Evolutionary conservation across 2,888 invertebrate species (phyloP), one percentile per base, ranked within the genome.

Genomic region (Atrina japonica): DNA sequence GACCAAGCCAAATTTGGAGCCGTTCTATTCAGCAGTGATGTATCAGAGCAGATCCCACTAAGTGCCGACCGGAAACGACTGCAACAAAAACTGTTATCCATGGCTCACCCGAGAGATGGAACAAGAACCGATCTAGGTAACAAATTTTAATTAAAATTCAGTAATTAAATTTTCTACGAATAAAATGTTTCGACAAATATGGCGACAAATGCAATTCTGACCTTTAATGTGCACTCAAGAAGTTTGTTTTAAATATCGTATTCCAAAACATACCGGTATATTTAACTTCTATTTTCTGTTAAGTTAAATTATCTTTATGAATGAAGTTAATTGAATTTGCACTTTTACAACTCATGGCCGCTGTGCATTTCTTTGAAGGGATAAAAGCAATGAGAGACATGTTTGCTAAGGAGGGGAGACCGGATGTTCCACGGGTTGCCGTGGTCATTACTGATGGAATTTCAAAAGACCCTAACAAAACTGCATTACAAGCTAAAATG

Each of bases 371-470:
- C 3, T 21, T 35, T 59, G 5, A 18, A 72, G 71, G 71, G 21
- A 75, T 75, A 18, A 41, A 65, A 23, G 59, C 56, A 16, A 69
- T 75, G 72, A 47, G 65, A 11, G 55, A 72, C 21, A 73, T 76
- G 68, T 76, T 73, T 30, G 35, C 58, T 14, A 35, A 35, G 0
- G 55, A 73, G 47, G 70, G 73, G 16, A 49, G 73, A 18, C 30
- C 55, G 9, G 61, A 60, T 14, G 70, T 70, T 11, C 72, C 69
- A 3, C 68, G 63, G 35, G 68, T 70, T 11, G 73, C 71, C n/a
- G 66, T 77, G 14, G 67, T 77, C 16, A 70, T 77, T n/a, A 77
- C 76, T n/a, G 76, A 77, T 58, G 76, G 76, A 2, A 68, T 69
- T 14, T 77, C 76, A 3, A 74, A 74, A 47, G 45, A 72, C 14